Percentiles rank a stretch among this genome's conserved stretches.
These are phyloP conservation scores for Clarias magur DNA, from an alignment of 2,113 vertebrate species.

Conservation along the genomic window DNA sequence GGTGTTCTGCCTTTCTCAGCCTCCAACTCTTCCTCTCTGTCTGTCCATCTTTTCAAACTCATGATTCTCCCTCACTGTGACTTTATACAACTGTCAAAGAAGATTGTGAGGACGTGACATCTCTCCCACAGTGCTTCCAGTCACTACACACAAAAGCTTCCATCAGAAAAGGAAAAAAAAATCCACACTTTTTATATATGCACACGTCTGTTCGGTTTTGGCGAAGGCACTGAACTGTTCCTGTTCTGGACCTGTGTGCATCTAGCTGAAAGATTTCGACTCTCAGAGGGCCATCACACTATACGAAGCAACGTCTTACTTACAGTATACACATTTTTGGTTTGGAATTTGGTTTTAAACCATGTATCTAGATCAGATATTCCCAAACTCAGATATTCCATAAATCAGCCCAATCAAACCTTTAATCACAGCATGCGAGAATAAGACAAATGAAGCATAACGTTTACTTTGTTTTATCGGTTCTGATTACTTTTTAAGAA, in stretches of 20 bases:
- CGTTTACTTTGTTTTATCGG: no score
- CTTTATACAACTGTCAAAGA: constrained; percentile 50
- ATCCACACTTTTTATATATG: neutral
- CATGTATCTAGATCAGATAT: neutral
- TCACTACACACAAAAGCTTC: constrained; percentile 15
- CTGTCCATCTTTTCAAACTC: neutral
- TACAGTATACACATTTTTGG: neutral
- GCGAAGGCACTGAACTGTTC: neutral
- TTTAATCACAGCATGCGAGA: no score
- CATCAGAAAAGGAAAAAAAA: neutral
- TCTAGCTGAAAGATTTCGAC: neutral
- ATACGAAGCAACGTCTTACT: neutral
- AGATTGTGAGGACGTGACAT: constrained; percentile 33
- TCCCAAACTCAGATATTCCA: no score
- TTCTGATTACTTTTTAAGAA: no score
- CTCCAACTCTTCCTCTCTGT: neutral
- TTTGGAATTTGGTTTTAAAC: constrained; percentile 5
- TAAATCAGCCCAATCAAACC: no score
- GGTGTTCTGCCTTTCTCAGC: constrained; percentile 60
- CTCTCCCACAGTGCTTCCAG: constrained; percentile 34
- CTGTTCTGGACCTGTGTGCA: neutral
- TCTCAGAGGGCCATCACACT: constrained; percentile 6
- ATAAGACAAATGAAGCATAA: no score
- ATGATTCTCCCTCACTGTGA: constrained; percentile 27
- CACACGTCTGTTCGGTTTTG: neutral